Evolutionary conservation across 2,888 invertebrate species (phyloP).

Genomic region (Chorisops tibialis): DNA sequence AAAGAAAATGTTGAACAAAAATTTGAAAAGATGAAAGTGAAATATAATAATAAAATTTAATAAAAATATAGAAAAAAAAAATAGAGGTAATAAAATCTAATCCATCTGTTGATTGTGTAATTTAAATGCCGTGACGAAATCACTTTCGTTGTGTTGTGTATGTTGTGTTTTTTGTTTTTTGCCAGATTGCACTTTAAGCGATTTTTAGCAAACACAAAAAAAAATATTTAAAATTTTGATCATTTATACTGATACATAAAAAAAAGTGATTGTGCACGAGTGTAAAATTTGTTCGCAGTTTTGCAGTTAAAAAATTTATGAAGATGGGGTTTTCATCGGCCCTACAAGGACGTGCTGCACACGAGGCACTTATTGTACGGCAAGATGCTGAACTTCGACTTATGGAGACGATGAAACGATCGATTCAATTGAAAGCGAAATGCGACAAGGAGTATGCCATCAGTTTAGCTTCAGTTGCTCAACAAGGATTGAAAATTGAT

Average conservation of each 20-base stretch:
- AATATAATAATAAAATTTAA: too few relatives aligned
- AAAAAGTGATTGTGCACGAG: slow-evolving; percentile 1
- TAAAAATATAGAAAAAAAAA: too few relatives aligned
- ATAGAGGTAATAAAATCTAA: too few relatives aligned
- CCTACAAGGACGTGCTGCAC: slow-evolving; percentile 82
- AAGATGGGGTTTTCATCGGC: slow-evolving; percentile 82
- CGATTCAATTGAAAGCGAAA: slow-evolving; percentile 81
- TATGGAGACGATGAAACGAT: slow-evolving; percentile 87
- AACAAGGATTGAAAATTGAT: slow-evolving; percentile 81
- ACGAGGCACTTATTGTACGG: slow-evolving; percentile 83
- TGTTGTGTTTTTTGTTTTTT: slow-evolving; percentile 4
- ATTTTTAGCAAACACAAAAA: not conserved
- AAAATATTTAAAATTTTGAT: slow-evolving; percentile 3
- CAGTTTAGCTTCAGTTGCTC: slow-evolving; percentile 74
- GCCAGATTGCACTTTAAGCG: not conserved
- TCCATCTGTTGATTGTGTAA: not conserved
- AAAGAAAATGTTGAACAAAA: too few relatives aligned
- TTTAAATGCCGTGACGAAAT: slow-evolving; percentile 10
- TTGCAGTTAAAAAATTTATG: slow-evolving; percentile 7
- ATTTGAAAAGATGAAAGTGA: too few relatives aligned
- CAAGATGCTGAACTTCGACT: slow-evolving; percentile 91
- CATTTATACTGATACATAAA: not conserved
- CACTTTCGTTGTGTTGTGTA: slow-evolving; percentile 3
- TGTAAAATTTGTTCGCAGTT: not conserved
- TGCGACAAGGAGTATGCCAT: slow-evolving; percentile 89